Evolutionary conservation across 1,140 invertebrate genomes (phyloP).

Genomic region (Neodiprion virginianus): DNA sequence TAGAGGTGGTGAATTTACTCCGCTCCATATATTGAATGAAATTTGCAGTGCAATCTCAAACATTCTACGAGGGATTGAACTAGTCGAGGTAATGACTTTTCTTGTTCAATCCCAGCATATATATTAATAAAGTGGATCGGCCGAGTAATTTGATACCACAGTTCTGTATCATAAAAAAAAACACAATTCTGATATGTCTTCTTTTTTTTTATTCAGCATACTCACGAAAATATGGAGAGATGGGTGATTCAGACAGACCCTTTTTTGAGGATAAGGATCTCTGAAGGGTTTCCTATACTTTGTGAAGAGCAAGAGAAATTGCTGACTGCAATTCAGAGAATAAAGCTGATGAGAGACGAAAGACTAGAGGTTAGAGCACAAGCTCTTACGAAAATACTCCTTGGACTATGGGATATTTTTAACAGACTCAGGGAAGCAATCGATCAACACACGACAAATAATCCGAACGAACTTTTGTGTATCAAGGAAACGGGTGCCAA

Average conservation of each 20-base stretch:
- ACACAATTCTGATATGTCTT: background rate
- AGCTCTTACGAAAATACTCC: slow-evolving; percentile 58
- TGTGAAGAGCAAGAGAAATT: slow-evolving; percentile 77
- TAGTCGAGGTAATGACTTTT: slow-evolving; percentile 41
- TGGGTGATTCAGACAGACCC: slow-evolving; percentile 35
- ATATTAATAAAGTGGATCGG: background rate
- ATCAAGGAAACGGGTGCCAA: slow-evolving; percentile 73
- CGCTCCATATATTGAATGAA: too few species aligned
- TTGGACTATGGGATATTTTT: background rate
- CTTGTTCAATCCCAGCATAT: slow-evolving; percentile 61
- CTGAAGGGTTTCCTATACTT: too few species aligned
- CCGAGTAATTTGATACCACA: background rate
- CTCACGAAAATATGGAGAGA: slow-evolving; percentile 36
- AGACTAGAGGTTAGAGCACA: slow-evolving; percentile 77
- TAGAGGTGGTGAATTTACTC: slow-evolving; percentile 57
- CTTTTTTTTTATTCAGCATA: slow-evolving; percentile 26
- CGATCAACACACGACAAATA: slow-evolving; percentile 54
- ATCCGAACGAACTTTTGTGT: slow-evolving; percentile 74
- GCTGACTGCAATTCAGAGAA: slow-evolving; percentile 77
- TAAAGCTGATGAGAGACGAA: slow-evolving; percentile 74
- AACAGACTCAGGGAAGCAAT: slow-evolving; percentile 71
- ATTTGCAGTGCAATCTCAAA: too few species aligned
- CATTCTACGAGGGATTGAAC: too few species aligned
- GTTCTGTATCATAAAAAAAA: background rate
- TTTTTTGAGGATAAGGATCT: too few species aligned